Base-by-base conservation (phyloP, 2,113 vertebrate genomes). In the Calonectris borealis region DNA sequence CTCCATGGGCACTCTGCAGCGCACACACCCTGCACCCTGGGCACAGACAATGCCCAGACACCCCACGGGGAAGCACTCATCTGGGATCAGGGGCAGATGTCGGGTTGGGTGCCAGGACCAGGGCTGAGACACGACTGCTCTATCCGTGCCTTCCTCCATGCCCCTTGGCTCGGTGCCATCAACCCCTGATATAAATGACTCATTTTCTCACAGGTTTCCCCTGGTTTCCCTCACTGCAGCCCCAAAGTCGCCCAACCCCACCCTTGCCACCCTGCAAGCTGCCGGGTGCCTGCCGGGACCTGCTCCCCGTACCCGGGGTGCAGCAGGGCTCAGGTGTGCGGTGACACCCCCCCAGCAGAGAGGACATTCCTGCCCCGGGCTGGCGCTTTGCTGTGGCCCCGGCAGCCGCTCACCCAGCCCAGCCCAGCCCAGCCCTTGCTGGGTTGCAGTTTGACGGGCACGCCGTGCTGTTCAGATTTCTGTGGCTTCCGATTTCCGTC, bases 71-170 rank as follows among this genome's bases (percentile, higher is more conserved):
- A 77, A 66, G 31, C 44, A 52, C 15, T 15, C 36, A 32, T 19
- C 54, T 44, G 51, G 31, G 49, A 61, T 38, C 10, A 32, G 25
- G 8, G 26, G 18, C 52, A 60, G 54, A 34, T 40, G 11, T 6
- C 0, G 0, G 18, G 20, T 19, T 68, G 36, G 40, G n/a, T 10
- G 5, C 20, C 40, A 46, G 27, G 20, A 72, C 46, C 3, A 4
- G 5, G 16, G 6, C 10, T 51, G 20, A 42, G 24, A 70, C 22
- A 20, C 0, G 0, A 31, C n/a, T 49, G 58, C 31, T 65, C 58
- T 13, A 54, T 22, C 36, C 4, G 1, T 12, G 16, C 32, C 21
- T 75, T 46, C 20, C 22, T 81, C 2, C 5, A 4, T 24, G 29
- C 18, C n/a, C 17, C 55, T 71, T 2, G 1, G 22, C 22, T 92